Evolutionary conservation across 2,888 invertebrate genomes (phyloP).

Genomic region (Calephelis perditalis): DNA sequence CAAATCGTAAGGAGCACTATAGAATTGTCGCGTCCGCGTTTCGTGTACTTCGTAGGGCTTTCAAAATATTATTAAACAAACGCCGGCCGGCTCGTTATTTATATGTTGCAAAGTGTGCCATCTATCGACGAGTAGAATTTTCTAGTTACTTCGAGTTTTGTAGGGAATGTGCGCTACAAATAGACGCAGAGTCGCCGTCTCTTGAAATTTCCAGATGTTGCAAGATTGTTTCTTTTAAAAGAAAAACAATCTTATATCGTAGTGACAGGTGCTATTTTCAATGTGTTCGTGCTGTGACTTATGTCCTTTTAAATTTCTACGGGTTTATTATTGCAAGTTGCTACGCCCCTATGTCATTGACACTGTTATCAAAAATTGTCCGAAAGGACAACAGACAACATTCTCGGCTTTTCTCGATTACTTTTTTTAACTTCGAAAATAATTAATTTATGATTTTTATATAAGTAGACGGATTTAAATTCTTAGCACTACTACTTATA

Average conservation of each 20-base stretch:
- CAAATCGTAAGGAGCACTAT: constrained; percentile 19
- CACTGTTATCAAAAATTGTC: neutral
- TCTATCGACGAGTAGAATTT: constrained; percentile 39
- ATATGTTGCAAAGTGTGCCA: constrained; percentile 39
- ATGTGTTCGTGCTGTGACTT: neutral
- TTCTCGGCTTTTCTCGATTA: neutral
- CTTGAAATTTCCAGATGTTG: constrained; percentile 14
- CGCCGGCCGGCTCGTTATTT: constrained; percentile 39
- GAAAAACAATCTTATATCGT: too few relatives aligned
- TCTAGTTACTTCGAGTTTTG: constrained; percentile 21
- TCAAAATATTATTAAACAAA: constrained; percentile 30
- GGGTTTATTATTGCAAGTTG: neutral
- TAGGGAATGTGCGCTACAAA: constrained; percentile 2
- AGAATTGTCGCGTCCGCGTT: constrained; percentile 8
- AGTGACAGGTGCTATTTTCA: too few relatives aligned
- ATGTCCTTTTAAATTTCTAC: neutral
- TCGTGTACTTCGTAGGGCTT: constrained; percentile 26
- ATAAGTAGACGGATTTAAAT: too few relatives aligned
- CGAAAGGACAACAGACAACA: neutral
- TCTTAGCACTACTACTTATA: too few relatives aligned
- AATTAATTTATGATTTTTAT: too few relatives aligned
- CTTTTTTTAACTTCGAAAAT: too few relatives aligned
- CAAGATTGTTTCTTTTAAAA: too few relatives aligned
- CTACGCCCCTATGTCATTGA: neutral
- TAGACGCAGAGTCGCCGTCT: constrained; percentile 5